These are phyloP conservation scores for Drusus annulatus DNA, from an alignment of 1,140 invertebrate species.

Conservation along the genomic window DNA sequence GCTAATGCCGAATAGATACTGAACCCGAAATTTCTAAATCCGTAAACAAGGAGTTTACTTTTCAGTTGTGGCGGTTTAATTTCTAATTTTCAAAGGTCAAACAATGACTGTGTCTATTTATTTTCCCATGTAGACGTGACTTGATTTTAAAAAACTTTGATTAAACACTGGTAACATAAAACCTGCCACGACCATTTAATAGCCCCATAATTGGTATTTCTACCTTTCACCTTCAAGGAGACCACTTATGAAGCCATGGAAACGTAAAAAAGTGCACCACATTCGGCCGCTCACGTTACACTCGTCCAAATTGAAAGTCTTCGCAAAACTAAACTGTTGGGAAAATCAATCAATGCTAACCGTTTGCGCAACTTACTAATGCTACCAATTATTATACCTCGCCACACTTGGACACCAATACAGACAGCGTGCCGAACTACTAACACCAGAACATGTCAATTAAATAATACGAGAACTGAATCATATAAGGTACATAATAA, in stretches of 20 bases:
- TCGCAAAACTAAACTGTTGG: constrained; percentile 11
- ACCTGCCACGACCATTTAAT: too few species aligned
- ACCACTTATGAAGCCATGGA: not conserved
- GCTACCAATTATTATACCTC: constrained; percentile 14
- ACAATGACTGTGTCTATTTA: too few species aligned
- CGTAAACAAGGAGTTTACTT: too few species aligned
- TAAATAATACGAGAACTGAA: constrained; percentile 13
- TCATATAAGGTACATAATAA: constrained; percentile 4
- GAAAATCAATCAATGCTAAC: constrained; percentile 22
- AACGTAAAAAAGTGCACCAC: not conserved
- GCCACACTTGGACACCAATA: constrained; percentile 6
- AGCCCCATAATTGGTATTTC: too few species aligned
- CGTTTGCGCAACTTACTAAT: not conserved
- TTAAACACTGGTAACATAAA: too few species aligned
- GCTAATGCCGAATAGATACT: too few species aligned
- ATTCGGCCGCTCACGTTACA: not conserved
- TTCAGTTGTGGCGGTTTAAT: too few species aligned
- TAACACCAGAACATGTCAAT: not conserved
- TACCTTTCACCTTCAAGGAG: too few species aligned
- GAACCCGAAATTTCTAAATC: too few species aligned
- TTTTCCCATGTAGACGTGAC: too few species aligned
- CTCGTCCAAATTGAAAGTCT: not conserved
- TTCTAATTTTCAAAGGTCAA: too few species aligned
- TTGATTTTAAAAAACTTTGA: too few species aligned
- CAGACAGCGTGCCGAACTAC: not conserved